Evolutionary conservation across 2,797 vertebrate genomes (phyloP).

Genomic region (Menidia menidia): DNA sequence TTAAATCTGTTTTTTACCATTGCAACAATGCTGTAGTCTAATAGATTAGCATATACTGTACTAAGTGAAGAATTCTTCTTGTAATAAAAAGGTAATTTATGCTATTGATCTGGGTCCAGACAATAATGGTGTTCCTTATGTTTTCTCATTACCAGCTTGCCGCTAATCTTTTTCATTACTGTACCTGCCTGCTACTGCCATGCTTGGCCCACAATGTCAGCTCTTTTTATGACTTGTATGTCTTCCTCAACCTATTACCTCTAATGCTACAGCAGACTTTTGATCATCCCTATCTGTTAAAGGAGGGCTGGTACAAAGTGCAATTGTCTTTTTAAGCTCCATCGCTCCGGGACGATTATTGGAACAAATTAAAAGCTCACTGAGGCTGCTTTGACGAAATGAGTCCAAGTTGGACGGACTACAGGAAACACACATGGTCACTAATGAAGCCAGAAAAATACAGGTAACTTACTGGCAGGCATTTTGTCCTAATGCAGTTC

Average conservation of each 20-base stretch:
- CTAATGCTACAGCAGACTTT: constrained; percentile 48
- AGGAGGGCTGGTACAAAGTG: constrained; percentile 16
- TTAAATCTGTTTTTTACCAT: not conserved
- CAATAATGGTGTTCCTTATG: constrained; percentile 55
- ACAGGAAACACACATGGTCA: constrained; percentile 2
- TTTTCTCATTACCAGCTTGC: constrained; percentile 65
- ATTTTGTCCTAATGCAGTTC: not conserved
- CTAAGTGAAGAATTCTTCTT: constrained; percentile 38
- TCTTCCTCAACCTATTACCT: constrained; percentile 49
- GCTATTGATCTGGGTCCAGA: constrained; percentile 60
- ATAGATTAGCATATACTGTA: constrained; percentile 44
- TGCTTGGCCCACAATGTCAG: constrained; percentile 34
- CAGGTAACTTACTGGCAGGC: not conserved
- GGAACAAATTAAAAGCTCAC: constrained; percentile 47
- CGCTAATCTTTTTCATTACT: constrained; percentile 53
- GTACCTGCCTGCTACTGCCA: constrained; percentile 23
- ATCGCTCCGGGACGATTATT: constrained; percentile 39
- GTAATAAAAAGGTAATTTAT: constrained; percentile 55
- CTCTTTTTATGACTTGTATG: constrained; percentile 70
- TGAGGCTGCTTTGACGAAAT: constrained; percentile 28
- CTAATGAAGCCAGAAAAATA: constrained; percentile 15
- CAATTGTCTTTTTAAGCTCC: constrained; percentile 41
- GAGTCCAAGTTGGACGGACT: constrained; percentile 10
- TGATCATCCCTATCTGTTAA: constrained; percentile 52
- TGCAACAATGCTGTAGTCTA: constrained; percentile 1